These are phyloP conservation scores for Scortum barcoo DNA, from an alignment of 2,113 vertebrate genomes.

Conservation along the genomic window DNA sequence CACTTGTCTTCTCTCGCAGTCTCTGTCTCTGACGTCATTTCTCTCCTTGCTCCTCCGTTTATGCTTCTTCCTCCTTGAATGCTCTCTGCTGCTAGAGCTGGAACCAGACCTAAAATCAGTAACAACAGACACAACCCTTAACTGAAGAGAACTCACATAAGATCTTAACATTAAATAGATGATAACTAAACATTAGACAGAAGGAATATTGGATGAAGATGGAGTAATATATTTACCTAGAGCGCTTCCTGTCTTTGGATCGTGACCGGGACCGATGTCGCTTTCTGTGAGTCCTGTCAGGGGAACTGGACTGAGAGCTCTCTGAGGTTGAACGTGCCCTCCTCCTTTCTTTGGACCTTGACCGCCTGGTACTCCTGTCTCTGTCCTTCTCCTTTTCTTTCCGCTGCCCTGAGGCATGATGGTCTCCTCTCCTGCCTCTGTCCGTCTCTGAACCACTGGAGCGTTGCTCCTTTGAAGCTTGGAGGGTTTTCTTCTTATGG, in stretches of 20 bases:
- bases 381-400: slow-evolving; percentile 70
- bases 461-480: slow-evolving; percentile 82
- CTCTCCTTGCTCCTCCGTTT: slow-evolving; percentile 79
- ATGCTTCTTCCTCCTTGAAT: slow-evolving; percentile 77
- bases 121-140: slow-evolving; percentile 23
- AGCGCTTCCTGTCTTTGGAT: slow-evolving; percentile 66
- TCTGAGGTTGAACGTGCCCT: slow-evolving; percentile 82
- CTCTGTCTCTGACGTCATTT: slow-evolving; percentile 75
- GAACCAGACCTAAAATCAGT: slow-evolving; percentile 75
- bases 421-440: slow-evolving; percentile 72
- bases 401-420: slow-evolving; percentile 12
- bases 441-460: slow-evolving; percentile 82
- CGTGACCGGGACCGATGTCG: slow-evolving; percentile 53
- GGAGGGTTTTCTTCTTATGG: slow-evolving; percentile 57
- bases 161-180: not conserved
- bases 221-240: slow-evolving; percentile 56
- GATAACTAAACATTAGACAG: not conserved
- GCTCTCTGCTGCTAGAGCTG: slow-evolving; percentile 86
- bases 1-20: slow-evolving; percentile 43
- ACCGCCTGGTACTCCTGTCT: slow-evolving; percentile 77
- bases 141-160: not conserved
- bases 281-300: slow-evolving; percentile 81
- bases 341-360: slow-evolving; percentile 81
- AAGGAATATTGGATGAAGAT: not conserved
- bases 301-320: slow-evolving; percentile 81